These are phyloP conservation scores for Microctenopoma steveboyesi DNA, from an alignment of 2,797 vertebrate species.

Conservation along the genomic window DNA sequence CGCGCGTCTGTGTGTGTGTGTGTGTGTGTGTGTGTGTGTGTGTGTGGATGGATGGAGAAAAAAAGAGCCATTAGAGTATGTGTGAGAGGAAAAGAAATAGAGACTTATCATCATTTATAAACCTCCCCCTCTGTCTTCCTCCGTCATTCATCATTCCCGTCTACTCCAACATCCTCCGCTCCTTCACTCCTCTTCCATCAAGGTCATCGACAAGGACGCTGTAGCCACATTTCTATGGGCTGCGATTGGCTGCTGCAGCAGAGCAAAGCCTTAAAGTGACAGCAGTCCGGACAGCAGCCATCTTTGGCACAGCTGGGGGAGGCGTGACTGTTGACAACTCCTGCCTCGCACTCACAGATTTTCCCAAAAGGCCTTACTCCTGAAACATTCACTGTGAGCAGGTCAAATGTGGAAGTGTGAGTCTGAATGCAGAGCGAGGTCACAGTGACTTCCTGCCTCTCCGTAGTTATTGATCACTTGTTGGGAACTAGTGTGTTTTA, in stretches of 20 bases:
- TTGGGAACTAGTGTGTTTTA: constrained; percentile 40
- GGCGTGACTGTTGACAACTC: constrained; percentile 21
- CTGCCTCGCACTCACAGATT: constrained; percentile 22
- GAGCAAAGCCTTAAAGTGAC: constrained; percentile 75
- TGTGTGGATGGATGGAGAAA: constrained; percentile 6
- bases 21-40: neutral
- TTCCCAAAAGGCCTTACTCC: constrained; percentile 21
- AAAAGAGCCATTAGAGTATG: constrained; percentile 18
- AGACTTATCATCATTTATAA: constrained; percentile 29
- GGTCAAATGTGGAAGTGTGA: no score
- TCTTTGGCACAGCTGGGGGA: constrained; percentile 55
- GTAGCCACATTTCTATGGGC: constrained; percentile 36
- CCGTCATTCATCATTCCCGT: constrained; percentile 40
- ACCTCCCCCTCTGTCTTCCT: constrained; percentile 1
- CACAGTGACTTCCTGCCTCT: constrained; percentile 35
- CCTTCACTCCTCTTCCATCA: constrained; percentile 54
- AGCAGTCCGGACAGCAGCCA: constrained; percentile 35
- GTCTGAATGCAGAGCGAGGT: constrained; percentile 21
- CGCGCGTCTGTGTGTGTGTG: neutral
- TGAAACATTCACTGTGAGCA: constrained; percentile 33
- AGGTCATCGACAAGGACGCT: constrained; percentile 79
- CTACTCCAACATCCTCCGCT: constrained; percentile 35
- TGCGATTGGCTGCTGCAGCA: constrained; percentile 65
- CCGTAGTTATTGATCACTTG: constrained; percentile 49
- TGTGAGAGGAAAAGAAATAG: neutral